phyloP scores from a whole-genome alignment of 2,888 invertebrate genomes.

The Drosophila aldrichi region DNA sequence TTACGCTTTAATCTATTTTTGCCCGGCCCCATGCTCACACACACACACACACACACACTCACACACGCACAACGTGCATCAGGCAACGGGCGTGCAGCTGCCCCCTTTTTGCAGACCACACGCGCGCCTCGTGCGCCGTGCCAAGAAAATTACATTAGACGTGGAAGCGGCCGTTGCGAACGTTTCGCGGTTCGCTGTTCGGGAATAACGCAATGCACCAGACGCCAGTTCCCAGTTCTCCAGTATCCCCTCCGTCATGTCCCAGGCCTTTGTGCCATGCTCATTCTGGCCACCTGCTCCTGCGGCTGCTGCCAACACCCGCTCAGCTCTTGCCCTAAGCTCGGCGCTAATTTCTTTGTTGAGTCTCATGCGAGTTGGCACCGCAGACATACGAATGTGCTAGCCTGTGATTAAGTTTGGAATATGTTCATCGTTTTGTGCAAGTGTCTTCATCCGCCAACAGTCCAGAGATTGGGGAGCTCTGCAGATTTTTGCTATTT shows the following conservation, averaged over 20 bases:
- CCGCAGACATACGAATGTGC: slow-evolving; percentile 75
- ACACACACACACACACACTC: slow-evolving; percentile 24
- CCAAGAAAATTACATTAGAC: slow-evolving; percentile 80
- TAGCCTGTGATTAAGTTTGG: slow-evolving; percentile 74
- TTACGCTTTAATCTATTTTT: slow-evolving; percentile 81
- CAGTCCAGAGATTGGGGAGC: slow-evolving; percentile 8
- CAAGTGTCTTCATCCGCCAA: slow-evolving; percentile 68
- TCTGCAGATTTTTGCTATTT: neutral
- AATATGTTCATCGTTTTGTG: slow-evolving; percentile 78
- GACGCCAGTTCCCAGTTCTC: slow-evolving; percentile 4
- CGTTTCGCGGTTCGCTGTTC: slow-evolving; percentile 19
- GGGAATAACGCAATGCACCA: slow-evolving; percentile 35
- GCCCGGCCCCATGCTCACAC: slow-evolving; percentile 40
- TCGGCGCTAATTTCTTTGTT: slow-evolving; percentile 80
- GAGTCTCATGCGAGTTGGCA: slow-evolving; percentile 75
- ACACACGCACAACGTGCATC: neutral
- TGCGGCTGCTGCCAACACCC: slow-evolving; percentile 20
- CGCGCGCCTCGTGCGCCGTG: slow-evolving; percentile 60
- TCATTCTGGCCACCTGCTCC: slow-evolving; percentile 50
- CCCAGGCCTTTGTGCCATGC: slow-evolving; percentile 9
- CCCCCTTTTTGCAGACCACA: slow-evolving; percentile 50
- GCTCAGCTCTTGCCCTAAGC: slow-evolving; percentile 13
- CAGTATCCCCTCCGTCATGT: neutral
- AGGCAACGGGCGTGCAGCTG: slow-evolving; percentile 28
- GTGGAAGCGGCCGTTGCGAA: slow-evolving; percentile 34